phyloP scores from a whole-genome alignment of 2,113 vertebrate genomes.

The Cygnus atratus region DNA sequence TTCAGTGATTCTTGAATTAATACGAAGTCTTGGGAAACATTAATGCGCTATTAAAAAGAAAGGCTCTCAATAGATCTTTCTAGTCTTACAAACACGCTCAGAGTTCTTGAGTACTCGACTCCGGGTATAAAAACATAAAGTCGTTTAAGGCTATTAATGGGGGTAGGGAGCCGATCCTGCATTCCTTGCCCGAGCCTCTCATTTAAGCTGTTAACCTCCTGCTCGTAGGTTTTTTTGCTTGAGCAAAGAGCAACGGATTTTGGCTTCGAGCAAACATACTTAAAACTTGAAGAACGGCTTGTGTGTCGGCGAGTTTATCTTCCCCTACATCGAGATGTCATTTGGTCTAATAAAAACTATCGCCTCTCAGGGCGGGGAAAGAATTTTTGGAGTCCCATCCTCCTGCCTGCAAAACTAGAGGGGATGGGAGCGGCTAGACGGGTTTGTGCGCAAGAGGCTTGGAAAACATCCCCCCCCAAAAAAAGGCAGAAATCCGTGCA shows the following conservation, averaged over 20 bases:
- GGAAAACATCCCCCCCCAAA: background rate
- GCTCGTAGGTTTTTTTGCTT: background rate
- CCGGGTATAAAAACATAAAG: conserved; percentile 47
- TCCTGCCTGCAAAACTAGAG: background rate
- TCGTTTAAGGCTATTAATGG: conserved; percentile 48
- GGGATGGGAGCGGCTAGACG: background rate
- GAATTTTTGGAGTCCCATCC: background rate
- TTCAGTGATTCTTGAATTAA: conserved; percentile 56
- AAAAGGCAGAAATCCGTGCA: background rate
- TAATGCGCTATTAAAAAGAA: conserved; percentile 37
- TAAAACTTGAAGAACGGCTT: conserved; percentile 29
- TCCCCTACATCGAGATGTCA: background rate
- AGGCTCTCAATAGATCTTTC: conserved; percentile 64
- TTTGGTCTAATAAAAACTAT: background rate
- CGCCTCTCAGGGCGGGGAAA: background rate
- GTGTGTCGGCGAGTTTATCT: conserved; percentile 34
- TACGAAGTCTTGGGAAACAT: conserved; percentile 55
- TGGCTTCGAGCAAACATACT: background rate
- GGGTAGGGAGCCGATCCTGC: conserved; percentile 19
- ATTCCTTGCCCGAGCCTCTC: conserved; percentile 1
- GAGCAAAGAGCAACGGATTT: background rate
- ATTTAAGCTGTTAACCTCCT: conserved; percentile 33
- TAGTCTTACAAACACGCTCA: conserved; percentile 61
- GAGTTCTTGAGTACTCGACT: conserved; percentile 13
- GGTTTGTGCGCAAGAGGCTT: background rate